A percentile compares a stretch with the other conserved stretches of the same genome.
phyloP scores from a whole-genome alignment of 1,140 invertebrate species.

The Tachypleus tridentatus region DNA sequence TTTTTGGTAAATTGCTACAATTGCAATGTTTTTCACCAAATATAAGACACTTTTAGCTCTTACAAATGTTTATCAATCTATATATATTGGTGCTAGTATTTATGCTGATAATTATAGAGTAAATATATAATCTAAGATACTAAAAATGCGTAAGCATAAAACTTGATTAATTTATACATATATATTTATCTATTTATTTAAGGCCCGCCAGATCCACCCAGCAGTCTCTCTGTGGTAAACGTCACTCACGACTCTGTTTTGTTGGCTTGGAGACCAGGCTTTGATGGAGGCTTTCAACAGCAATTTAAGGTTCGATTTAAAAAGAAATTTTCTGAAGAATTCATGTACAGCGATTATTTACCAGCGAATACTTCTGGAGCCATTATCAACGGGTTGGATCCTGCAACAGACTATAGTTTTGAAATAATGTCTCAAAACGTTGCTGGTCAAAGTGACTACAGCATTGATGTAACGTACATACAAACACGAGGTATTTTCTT shows the following conservation, averaged over 20 bases:
- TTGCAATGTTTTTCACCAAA: too few species aligned
- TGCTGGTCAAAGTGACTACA: conserved; percentile 67
- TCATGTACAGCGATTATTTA: neutral
- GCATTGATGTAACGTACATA: conserved; percentile 42
- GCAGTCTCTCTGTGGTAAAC: conserved; percentile 59
- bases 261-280: conserved; percentile 80
- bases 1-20: too few species aligned
- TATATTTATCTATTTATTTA: neutral
- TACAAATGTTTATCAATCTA: too few species aligned
- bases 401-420: conserved; percentile 80
- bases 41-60: too few species aligned
- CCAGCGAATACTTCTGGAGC: conserved; percentile 51
- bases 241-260: conserved; percentile 78
- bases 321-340: neutral
- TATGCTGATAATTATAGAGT: too few species aligned
- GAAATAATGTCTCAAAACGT: conserved; percentile 76
- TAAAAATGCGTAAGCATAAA: too few species aligned
- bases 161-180: too few species aligned
- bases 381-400: conserved; percentile 54
- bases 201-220: conserved; percentile 63
- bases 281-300: conserved; percentile 81
- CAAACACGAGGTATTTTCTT: too few species aligned
- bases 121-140: too few species aligned
- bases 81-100: too few species aligned
- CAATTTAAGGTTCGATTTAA: conserved; percentile 67